Base-by-base conservation (phyloP, 1,140 invertebrate genomes). In the Hypothenemus hampei region DNA sequence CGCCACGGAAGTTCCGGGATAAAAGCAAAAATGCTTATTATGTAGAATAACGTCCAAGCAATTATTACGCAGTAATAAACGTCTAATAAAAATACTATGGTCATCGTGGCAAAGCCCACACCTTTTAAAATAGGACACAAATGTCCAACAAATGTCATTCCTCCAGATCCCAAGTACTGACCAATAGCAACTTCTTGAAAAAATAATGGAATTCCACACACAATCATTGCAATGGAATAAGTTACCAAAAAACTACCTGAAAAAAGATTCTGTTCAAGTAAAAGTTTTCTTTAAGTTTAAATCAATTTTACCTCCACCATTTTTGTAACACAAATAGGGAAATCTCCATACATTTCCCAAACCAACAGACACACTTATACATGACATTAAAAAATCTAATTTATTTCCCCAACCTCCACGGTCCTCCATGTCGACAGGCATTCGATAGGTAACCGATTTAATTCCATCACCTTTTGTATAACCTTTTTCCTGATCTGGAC, bases 331-430 rank as follows among this genome's bases (percentile, higher is more conserved):
- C 4, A 89, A 77, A 70, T 89, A 91, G 0, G 89, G 89, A 72
- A 93, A 92, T 35, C 90, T 74, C 89, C 89, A 92, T 1, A 93
- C 85, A 65, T 92, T 93, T 40, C 89, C 89, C 5, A 87, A 71
- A 2, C 84, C 85, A 3, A 87, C 83, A 7, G 84, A 84, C n/a
- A 85, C 79, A 49, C 82, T 81, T 45, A 86, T 79, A 59, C 82
- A 82, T 0, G 82, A 83, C 29, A 87, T 77, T n/a, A 87, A 51
- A 45, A 71, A 71, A 58, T 71, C 69, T 50, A 70, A 55, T 60
- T 70, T 68, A 55, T 70, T 66, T 35, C 59, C 56, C 69, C 69
- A 71, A 18, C 69, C 68, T 21, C 69, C 69, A 20, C 69, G 48
- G 20, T 67, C 65, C 13, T 60, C 50, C 18, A 57, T 58, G n/a